Evolutionary conservation across 2,113 vertebrate species (phyloP).

Genomic region (Eleginops maclovinus): DNA sequence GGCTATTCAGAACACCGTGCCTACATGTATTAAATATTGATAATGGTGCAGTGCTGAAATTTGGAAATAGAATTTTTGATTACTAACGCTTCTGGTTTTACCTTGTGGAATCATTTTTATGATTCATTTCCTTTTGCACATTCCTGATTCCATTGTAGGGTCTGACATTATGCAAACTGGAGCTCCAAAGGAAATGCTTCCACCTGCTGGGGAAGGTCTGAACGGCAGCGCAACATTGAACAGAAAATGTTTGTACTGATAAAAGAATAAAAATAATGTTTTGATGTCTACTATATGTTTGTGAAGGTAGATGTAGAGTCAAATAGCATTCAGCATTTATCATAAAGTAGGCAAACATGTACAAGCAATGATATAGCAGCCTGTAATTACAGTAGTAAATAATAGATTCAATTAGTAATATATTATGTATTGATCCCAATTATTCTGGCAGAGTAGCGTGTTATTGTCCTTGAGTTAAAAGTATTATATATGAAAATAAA

Average conservation of each 20-base stretch:
- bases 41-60: conserved; percentile 46
- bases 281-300: neutral
- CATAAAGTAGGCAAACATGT: too few species aligned
- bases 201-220: conserved; percentile 71
- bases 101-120: conserved; percentile 54
- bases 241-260: neutral
- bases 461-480: too few species aligned
- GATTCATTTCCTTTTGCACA: conserved; percentile 60
- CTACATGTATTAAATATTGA: conserved; percentile 59
- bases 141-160: conserved; percentile 27
- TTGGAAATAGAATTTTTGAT: conserved; percentile 50
- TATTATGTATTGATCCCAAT: too few species aligned
- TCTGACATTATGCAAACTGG: conserved; percentile 41
- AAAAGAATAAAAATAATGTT: neutral
- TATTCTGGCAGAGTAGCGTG: too few species aligned
- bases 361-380: too few species aligned
- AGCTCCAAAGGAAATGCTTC: conserved; percentile 44
- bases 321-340: neutral
- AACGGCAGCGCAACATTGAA: neutral
- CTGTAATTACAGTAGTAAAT: too few species aligned
- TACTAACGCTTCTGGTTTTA: conserved; percentile 63
- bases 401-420: too few species aligned
- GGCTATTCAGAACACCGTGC: conserved; percentile 36
- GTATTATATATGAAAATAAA: too few species aligned
- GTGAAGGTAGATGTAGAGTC: neutral